Base-by-base conservation (phyloP, 2,113 vertebrate species). In the Speoplatyrhinus poulsoni region DNA sequence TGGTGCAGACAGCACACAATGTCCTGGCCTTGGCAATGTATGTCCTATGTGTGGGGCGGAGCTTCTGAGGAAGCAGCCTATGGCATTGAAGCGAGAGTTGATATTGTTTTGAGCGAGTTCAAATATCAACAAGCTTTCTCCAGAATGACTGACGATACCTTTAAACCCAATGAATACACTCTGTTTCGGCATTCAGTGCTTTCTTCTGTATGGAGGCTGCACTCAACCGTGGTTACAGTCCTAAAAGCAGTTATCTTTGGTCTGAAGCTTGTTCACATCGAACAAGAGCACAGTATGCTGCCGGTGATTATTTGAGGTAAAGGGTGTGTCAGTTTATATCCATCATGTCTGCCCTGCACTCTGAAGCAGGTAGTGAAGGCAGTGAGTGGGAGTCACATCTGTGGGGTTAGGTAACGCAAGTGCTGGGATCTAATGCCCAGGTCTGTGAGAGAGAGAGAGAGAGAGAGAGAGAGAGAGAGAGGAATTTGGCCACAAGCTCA, bases 341-440 rank as follows among this genome's bases (percentile, higher is more conserved):
- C 78, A 67, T 80, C 72, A 82, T 81, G 72, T 78, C 57, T 72
- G 73, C 68, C 58, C 65, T 55, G 65, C 12, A 63, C 76, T 76
- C 73, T 75, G 72, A 72, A 54, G 70, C 62, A 56, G 65, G 68
- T 65, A 57, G 73, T 67, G n/a, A 64, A 84, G 77, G 65, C 49
- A 17, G 32, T 13, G 50, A 75, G 72, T 56, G 15, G 63, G 72
- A 82, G 48, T 33, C 48, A 36, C 33, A 53, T 54, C 63, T 63
- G 67, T 26, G 58, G 49, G 41, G 74, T 85, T 82, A 80, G 77
- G 65, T 77, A 76, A 79, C 76, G 50, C 80, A 81, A 77, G 75
- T 53, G 6, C 75, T 46, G 80, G 69, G 73, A 83, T 82, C 79
- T 61, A 68, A 85, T 77, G 80, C 63, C 15, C 69, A 80, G 85